A percentile compares a stretch with the other conserved stretches of the same genome.
Conservation (phyloP, 2,888 invertebrate genomes). For the Caenorhabditis afra region DNA sequence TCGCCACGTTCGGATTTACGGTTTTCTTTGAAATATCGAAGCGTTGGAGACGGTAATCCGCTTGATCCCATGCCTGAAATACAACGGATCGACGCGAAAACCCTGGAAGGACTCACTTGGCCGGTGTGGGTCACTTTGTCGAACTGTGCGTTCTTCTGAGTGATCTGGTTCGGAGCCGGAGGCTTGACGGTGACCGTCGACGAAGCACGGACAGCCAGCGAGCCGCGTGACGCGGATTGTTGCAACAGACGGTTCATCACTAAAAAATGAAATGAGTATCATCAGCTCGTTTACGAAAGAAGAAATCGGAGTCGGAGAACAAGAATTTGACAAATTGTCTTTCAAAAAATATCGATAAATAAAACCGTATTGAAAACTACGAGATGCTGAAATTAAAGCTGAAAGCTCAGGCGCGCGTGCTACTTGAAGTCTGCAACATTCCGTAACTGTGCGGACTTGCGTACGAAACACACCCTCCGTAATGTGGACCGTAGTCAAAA, state of each 20-base stretch:
- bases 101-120: slow-evolving; percentile 67
- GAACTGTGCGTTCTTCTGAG: slow-evolving; percentile 69
- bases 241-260: slow-evolving; percentile 65
- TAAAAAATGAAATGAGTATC: slow-evolving; percentile 18
- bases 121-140: slow-evolving; percentile 79
- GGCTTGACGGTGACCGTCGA: slow-evolving; percentile 57
- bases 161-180: slow-evolving; percentile 67
- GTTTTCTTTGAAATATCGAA: slow-evolving; percentile 75
- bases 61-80: slow-evolving; percentile 79
- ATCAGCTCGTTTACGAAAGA: too few species aligned
- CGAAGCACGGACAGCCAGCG: slow-evolving; percentile 48
- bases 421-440: background rate
- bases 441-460: background rate
- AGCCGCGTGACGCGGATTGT: slow-evolving; percentile 40
- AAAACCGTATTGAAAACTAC: background rate
- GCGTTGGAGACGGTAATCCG: slow-evolving; percentile 79
- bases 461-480: background rate
- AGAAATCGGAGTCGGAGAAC: too few species aligned
- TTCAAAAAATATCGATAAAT: background rate
- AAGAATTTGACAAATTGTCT: background rate
- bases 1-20: slow-evolving; percentile 85
- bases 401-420: background rate
- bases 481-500: background rate
- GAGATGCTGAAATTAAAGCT: background rate
- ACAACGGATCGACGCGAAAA: background rate